Evolutionary conservation across 1,140 invertebrate species (phyloP), one percentile per base, ranked within the genome.

Genomic region (Achatina immaculata): DNA sequence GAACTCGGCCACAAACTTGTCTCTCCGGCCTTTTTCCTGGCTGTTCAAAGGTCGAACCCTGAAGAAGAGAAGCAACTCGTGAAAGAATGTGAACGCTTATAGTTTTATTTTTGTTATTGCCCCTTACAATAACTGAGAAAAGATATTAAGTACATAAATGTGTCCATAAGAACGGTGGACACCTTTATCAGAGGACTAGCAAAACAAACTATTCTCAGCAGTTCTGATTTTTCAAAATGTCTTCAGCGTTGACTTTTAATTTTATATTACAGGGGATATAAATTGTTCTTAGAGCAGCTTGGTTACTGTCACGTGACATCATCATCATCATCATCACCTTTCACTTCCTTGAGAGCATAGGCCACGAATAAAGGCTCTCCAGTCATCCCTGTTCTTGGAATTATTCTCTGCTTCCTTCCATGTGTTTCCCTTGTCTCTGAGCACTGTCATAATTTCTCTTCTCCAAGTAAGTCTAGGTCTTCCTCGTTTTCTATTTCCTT

Each of bases 21-120:
- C 90, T 71, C 84, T 87, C 81, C 87, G 86, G 21, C 72, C 78
- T 16, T 71, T 81, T 48, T 90, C 89, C 48, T 86, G 83, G 14
- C 71, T 75, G 78, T 89, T 90, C 21, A 89, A 74, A 38, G 89
- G 89, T 51, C 90, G 78, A 31, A 90, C 87, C 81, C 90, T 90
- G 85, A 21, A 85, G 78, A 38, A 72, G 28, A 34, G 68, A 48
- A 34, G 28, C 36, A 34, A 36, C 24, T 36, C 36, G 24, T 40
- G 16, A 19, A 7, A n/a, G 3, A 69, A 4, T 36, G 3, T 19
- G 36, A 76, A n/a, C 74, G 77, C 65, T 78, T 55, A 68, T 72
- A 66, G 19, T 16, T 31, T 72, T 19, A 34, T n/a, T 16, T 11
- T 42, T 65, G 28, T 34, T 58, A 45, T 68, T 71, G 11, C 31